Evolutionary conservation across 1,140 invertebrate species (phyloP), one percentile per base, ranked within the genome.

Genomic region (Melitaea cinxia): DNA sequence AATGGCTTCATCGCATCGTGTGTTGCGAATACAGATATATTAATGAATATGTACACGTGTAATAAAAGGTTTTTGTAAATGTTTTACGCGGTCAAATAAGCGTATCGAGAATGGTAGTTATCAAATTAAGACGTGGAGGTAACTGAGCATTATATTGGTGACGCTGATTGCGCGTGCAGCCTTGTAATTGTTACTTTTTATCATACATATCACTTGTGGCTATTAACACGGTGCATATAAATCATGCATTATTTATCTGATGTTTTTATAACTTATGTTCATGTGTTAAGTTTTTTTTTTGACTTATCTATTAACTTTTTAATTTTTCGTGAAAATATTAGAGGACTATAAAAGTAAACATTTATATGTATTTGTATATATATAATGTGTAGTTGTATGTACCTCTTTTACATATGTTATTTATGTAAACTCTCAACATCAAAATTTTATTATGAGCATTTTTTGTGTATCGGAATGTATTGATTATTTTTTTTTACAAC

Each of bases 1-100:
- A 81, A 83, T 78, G 68, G 57, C 80, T 80, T 81, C 75, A 81
- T 84, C 80, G 78, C 49, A 57, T 72, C 74, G 65, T 63, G 52
- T 71, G 60, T 68, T 53, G 53, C 67, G 55, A 73, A 68, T 73
- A 77, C 66, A 56, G 70, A 54, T 63, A 47, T 30, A 30, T 50
- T 73, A 78, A 80, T 83, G 77, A 80, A 81, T 74, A 75, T 73
- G 71, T 77, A 73, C 52, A 58, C 49, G 35, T 47, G 70, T 70
- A 69, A 77, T 78, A 72, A 75, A 73, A 70, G 56, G 69, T 83
- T 77, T 82, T 83, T 79, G 68, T 77, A 62, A 63, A 66, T 66
- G 59, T 69, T 65, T 71, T 71, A 77, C 66, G 67, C 63, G 72
- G 70, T 54, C 66, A 75, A 80, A 77, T 77, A 78, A 72, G 76